A percentile compares a stretch with the other conserved stretches of the same genome.
phyloP scores from a whole-genome alignment of 2,888 invertebrate species.

The Ornithoptera priamus region DNA sequence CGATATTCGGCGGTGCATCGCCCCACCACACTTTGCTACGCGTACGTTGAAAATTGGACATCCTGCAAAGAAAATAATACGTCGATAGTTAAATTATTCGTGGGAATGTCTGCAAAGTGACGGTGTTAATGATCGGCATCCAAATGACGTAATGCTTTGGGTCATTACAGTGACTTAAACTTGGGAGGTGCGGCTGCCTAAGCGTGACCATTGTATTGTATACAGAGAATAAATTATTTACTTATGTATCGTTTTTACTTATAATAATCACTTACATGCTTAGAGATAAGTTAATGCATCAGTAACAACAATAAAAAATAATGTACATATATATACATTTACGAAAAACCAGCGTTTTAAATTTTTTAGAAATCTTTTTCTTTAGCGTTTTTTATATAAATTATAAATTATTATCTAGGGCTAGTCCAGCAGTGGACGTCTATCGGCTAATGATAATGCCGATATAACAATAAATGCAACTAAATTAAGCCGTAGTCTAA shows the following conservation, averaged over 20 bases:
- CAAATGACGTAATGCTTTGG: slow-evolving; percentile 69
- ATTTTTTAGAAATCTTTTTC: too few species aligned
- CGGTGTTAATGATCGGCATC: slow-evolving; percentile 62
- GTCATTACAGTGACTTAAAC: slow-evolving; percentile 58
- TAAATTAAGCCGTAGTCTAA: too few species aligned
- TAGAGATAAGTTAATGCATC: slow-evolving; percentile 14
- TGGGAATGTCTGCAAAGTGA: slow-evolving; percentile 60
- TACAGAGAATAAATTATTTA: slow-evolving; percentile 54
- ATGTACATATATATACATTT: not conserved
- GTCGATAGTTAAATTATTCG: slow-evolving; percentile 55
- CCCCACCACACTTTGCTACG: slow-evolving; percentile 86
- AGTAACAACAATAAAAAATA: not conserved
- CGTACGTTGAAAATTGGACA: slow-evolving; percentile 84
- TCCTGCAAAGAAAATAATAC: slow-evolving; percentile 72
- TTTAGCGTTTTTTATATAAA: too few species aligned
- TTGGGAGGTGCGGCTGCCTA: slow-evolving; percentile 54
- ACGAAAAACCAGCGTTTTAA: not conserved
- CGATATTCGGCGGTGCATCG: slow-evolving; percentile 67
- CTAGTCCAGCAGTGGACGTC: too few species aligned
- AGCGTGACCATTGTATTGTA: slow-evolving; percentile 59
- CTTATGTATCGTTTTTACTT: not conserved
- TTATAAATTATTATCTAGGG: too few species aligned
- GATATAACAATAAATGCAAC: too few species aligned
- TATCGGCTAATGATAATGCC: too few species aligned
- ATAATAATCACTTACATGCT: not conserved